Percentiles rank a stretch among this genome's conserved stretches.
Conservation (phyloP, 2,113 vertebrate species). For the Hemiscyllium ocellatum region DNA sequence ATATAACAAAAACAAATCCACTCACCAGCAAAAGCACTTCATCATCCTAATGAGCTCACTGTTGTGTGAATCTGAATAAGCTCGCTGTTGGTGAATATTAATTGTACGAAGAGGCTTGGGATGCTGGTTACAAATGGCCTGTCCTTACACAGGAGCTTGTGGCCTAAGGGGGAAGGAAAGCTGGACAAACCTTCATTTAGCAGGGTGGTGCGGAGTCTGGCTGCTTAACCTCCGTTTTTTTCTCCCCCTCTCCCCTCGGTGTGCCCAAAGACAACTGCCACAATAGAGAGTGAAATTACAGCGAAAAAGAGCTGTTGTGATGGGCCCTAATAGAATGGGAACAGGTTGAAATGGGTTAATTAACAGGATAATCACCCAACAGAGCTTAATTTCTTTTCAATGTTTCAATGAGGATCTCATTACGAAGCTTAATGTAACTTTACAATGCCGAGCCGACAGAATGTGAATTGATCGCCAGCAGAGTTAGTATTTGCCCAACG, state of each 20-base stretch:
- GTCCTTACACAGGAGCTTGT: conserved; percentile 57
- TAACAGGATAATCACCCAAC: conserved; percentile 65
- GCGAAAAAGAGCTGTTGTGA: conserved; percentile 45
- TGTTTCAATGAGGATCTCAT: conserved; percentile 64
- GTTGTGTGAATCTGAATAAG: conserved; percentile 53
- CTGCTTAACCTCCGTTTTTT: conserved; percentile 43
- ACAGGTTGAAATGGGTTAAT: conserved; percentile 63
- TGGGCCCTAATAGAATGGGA: conserved; percentile 47
- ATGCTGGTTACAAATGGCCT: conserved; percentile 51
- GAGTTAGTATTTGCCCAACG: conserved; percentile 32
- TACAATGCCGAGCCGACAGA: conserved; percentile 55
- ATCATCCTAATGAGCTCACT: conserved; percentile 49
- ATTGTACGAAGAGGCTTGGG: conserved; percentile 45
- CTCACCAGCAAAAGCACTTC: conserved; percentile 44
- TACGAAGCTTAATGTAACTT: conserved; percentile 58
- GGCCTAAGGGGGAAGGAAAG: conserved; percentile 53
- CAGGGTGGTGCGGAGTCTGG: conserved; percentile 49
- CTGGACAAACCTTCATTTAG: conserved; percentile 52
- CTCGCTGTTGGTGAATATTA: conserved; percentile 44
- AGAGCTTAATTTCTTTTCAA: conserved; percentile 60
- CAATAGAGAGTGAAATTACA: conserved; percentile 23
- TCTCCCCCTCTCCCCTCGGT: background rate
- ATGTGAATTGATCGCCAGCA: conserved; percentile 53
- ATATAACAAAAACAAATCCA: conserved; percentile 33
- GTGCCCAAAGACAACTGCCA: background rate